phyloP scores from a whole-genome alignment of 37 sponge, comb jelly and placozoan species.

The Beroe forskalii region DNA sequence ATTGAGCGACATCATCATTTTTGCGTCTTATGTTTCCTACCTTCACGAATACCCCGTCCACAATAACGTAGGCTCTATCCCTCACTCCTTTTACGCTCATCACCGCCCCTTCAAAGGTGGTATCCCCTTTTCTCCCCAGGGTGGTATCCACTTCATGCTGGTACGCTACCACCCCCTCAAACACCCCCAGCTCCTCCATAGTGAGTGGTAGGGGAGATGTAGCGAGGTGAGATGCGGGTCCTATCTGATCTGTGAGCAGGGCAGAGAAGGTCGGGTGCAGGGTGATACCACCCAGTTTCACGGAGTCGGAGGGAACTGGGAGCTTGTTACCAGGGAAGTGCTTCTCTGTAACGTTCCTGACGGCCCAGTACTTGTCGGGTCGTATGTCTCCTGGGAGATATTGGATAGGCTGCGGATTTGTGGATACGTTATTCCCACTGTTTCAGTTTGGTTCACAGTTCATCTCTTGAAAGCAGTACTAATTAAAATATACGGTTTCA shows the following conservation, averaged over 20 bases:
- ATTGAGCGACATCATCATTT: too few relatives aligned
- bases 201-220: background rate
- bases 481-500: too few relatives aligned
- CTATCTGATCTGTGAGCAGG: background rate
- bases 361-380: background rate
- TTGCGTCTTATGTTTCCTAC: too few relatives aligned
- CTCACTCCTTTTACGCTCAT: conserved; percentile 63
- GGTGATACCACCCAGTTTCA: background rate
- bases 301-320: background rate
- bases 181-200: background rate
- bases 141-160: background rate
- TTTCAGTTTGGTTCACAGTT: too few relatives aligned
- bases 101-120: background rate
- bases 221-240: background rate
- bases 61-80: conserved; percentile 76
- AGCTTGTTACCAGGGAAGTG: background rate
- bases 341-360: background rate
- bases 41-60: conserved; percentile 67
- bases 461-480: too few relatives aligned
- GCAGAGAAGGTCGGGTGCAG: background rate
- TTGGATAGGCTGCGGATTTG: too few relatives aligned
- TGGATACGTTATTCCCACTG: too few relatives aligned
- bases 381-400: background rate
- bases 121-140: background rate
- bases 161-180: background rate